phyloP scores from a whole-genome alignment of 2,797 vertebrate species.

The Oreochromis grahami region DNA sequence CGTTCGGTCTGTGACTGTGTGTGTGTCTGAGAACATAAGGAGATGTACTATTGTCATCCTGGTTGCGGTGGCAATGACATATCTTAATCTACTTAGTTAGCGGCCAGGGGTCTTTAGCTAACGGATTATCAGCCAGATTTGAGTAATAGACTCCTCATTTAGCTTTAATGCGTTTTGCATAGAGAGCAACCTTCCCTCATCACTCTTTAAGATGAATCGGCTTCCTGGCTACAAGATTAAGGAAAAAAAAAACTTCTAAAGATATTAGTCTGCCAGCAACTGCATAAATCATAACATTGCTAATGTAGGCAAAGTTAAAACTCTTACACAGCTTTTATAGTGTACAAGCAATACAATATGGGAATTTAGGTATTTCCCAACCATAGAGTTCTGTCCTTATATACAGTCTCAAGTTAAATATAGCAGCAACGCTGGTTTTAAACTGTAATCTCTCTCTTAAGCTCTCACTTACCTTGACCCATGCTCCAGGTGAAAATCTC shows the following conservation, averaged over 20 bases:
- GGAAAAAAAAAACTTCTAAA: constrained; percentile 80
- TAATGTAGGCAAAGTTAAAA: constrained; percentile 84
- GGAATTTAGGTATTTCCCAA: neutral
- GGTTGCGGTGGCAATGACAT: constrained; percentile 65
- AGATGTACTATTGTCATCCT: constrained; percentile 44
- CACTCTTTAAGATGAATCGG: constrained; percentile 97
- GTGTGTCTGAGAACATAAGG: constrained; percentile 16
- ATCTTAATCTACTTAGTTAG: constrained; percentile 89
- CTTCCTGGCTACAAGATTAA: constrained; percentile 78
- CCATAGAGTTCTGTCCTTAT: neutral
- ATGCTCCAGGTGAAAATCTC: neutral
- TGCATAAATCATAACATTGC: constrained; percentile 94
- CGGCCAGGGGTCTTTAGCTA: constrained; percentile 84
- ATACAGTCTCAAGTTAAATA: neutral
- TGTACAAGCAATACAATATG: neutral
- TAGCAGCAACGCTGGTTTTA: neutral
- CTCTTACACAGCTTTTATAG: neutral
- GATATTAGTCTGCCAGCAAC: constrained; percentile 88
- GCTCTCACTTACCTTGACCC: neutral
- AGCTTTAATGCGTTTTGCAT: constrained; percentile 97
- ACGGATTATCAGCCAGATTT: constrained; percentile 87
- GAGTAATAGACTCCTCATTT: constrained; percentile 99
- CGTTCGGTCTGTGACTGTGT: neutral
- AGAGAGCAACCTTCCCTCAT: constrained; percentile 93
- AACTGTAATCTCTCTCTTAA: neutral